Percentiles rank a stretch among this genome's conserved stretches.
phyloP scores from a whole-genome alignment of 2,797 vertebrate genomes.

The Diplodus puntazzo region DNA sequence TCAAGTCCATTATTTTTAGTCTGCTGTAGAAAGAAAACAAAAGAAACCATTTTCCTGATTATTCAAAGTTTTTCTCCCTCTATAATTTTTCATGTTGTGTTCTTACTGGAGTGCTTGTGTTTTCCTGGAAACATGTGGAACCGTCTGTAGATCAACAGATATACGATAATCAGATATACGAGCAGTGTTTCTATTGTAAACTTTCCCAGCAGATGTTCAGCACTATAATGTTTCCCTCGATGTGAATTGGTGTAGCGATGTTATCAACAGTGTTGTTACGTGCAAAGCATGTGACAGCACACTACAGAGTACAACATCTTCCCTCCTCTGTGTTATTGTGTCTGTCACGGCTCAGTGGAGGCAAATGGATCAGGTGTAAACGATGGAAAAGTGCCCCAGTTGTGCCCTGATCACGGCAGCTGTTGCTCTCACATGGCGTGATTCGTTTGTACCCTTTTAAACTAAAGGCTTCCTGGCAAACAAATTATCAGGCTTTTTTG shows the following conservation, averaged over 20 bases:
- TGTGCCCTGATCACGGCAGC: conserved; percentile 1
- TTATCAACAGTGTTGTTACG: conserved; percentile 38
- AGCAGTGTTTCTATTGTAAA: background rate
- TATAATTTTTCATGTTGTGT: background rate
- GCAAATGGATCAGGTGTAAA: conserved; percentile 34
- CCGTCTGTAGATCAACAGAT: background rate
- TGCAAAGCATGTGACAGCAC: background rate
- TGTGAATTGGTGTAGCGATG: conserved; percentile 22
- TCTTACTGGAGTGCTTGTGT: background rate
- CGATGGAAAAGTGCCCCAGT: conserved; percentile 11
- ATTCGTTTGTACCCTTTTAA: background rate
- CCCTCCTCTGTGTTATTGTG: conserved; percentile 28
- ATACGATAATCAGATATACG: background rate
- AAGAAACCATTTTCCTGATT: background rate
- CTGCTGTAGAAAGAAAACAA: background rate
- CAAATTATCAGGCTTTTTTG: background rate
- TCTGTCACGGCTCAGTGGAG: conserved; percentile 36
- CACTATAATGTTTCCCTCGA: conserved; percentile 3
- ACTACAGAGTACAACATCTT: conserved; percentile 41
- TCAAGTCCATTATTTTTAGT: background rate
- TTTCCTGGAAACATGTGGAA: background rate
- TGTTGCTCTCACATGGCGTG: background rate
- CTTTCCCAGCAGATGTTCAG: conserved; percentile 31
- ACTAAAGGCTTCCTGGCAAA: background rate
- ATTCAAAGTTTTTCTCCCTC: background rate